These are phyloP conservation scores for Cygnus olor DNA, from an alignment of 2,797 vertebrate species.

Conservation along the genomic window DNA sequence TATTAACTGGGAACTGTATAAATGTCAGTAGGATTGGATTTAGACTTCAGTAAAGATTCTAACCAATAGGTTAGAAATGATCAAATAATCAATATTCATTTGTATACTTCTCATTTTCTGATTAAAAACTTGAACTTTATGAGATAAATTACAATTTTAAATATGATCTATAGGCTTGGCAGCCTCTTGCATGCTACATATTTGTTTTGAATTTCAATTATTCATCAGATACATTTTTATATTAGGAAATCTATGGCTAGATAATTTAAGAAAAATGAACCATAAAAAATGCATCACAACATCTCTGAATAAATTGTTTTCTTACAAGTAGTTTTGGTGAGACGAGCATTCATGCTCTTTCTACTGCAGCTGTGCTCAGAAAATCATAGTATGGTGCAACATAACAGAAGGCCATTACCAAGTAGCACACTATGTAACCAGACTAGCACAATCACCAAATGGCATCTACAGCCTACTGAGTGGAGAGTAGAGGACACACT, in stretches of 20 bases:
- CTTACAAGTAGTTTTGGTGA: neutral
- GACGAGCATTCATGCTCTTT: neutral
- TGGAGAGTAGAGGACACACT: neutral
- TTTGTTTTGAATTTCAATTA: constrained; percentile 36
- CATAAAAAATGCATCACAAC: neutral
- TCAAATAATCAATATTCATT: neutral
- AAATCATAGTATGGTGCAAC: neutral
- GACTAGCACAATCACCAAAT: neutral
- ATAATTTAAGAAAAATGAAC: constrained; percentile 16
- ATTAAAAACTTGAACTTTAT: constrained; percentile 12
- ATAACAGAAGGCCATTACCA: neutral
- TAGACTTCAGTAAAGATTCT: neutral
- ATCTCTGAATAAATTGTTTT: constrained; percentile 8
- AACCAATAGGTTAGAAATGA: neutral
- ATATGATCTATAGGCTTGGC: neutral
- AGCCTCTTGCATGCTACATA: neutral
- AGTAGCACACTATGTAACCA: neutral
- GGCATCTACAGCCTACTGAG: neutral
- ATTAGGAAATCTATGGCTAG: neutral
- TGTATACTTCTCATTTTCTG: constrained; percentile 12
- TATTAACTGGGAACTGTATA: neutral
- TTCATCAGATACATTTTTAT: neutral
- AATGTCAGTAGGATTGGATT: neutral
- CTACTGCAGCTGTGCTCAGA: neutral
- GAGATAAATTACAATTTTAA: constrained; percentile 5